These are phyloP conservation scores for Drosophila mojavensis DNA, from an alignment of 1,140 invertebrate species.

Conservation along the genomic window DNA sequence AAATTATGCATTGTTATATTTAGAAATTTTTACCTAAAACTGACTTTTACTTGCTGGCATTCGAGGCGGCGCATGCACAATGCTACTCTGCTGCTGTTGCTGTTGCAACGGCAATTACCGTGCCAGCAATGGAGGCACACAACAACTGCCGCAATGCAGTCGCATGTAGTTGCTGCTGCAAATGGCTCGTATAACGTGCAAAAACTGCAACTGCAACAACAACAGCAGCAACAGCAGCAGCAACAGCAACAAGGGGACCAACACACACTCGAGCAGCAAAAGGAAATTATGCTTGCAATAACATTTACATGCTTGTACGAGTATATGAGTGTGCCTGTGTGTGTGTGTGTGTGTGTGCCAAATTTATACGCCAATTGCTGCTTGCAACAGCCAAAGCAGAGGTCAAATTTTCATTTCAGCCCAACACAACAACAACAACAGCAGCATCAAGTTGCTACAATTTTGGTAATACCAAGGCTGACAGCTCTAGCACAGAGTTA, in stretches of 20 bases:
- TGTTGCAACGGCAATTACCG: conserved; percentile 68
- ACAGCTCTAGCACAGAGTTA: not conserved
- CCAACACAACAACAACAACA: conserved; percentile 29
- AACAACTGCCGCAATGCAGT: conserved; percentile 77
- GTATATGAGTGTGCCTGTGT: conserved; percentile 22
- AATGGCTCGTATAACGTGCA: conserved; percentile 80
- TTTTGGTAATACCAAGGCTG: not conserved
- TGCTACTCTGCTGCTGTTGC: not conserved
- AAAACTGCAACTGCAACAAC: conserved; percentile 74
- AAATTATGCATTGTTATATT: conserved; percentile 81
- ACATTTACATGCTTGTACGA: conserved; percentile 66
- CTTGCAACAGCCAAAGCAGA: conserved; percentile 46
- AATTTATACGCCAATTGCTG: conserved; percentile 71
- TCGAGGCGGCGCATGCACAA: not conserved
- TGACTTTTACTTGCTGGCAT: conserved; percentile 45
- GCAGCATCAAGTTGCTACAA: conserved; percentile 38
- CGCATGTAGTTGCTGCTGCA: conserved; percentile 77
- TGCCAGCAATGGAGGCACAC: conserved; percentile 29
- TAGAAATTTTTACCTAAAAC: conserved; percentile 71
- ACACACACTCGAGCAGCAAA: conserved; percentile 33
- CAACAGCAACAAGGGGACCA: conserved; percentile 37
- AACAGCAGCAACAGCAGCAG: conserved; percentile 40
- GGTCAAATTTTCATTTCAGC: conserved; percentile 66
- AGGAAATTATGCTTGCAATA: conserved; percentile 80
- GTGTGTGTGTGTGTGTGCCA: conserved; percentile 37